phyloP scores from a whole-genome alignment of 2,888 invertebrate species.

The Seira ritae region DNA sequence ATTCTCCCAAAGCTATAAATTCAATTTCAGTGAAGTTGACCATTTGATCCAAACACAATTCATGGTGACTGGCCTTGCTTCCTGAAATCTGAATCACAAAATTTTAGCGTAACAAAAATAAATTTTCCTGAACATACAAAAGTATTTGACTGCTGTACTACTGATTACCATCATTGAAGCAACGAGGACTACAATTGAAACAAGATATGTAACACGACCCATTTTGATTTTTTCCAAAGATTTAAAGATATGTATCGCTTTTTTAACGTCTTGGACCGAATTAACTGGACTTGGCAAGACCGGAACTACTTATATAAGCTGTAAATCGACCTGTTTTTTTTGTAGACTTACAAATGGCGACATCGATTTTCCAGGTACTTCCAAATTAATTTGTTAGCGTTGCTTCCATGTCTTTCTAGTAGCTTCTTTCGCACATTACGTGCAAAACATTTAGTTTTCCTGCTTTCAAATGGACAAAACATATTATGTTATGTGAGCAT shows the following conservation, averaged over 20 bases:
- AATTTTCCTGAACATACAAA: too few species aligned
- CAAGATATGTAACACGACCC: slow-evolving; percentile 5
- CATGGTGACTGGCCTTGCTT: slow-evolving; percentile 34
- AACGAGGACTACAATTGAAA: slow-evolving; percentile 28
- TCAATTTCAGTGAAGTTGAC: slow-evolving; percentile 51
- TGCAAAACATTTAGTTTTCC: too few species aligned
- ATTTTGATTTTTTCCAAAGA: slow-evolving; percentile 2
- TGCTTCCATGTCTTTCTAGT: too few species aligned
- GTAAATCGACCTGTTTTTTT: slow-evolving; percentile 1
- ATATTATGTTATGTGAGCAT: too few species aligned
- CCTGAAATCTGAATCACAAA: slow-evolving; percentile 25
- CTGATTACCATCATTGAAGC: slow-evolving; percentile 37
- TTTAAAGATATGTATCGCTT: too few species aligned
- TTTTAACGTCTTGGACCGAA: not conserved
- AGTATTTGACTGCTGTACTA: too few species aligned
- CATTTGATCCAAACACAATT: slow-evolving; percentile 20
- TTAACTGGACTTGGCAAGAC: not conserved
- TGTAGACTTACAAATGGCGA: too few species aligned
- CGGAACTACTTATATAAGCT: slow-evolving; percentile 28
- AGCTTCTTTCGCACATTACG: too few species aligned
- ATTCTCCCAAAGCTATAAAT: slow-evolving; percentile 42
- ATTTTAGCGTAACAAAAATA: slow-evolving; percentile 20
- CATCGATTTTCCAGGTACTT: too few species aligned
- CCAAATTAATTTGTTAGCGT: too few species aligned
- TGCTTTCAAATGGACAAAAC: too few species aligned